Evolutionary conservation across 2,888 invertebrate species (phyloP), one percentile per base, ranked within the genome.

Genomic region (Druceiella hillmani): DNA sequence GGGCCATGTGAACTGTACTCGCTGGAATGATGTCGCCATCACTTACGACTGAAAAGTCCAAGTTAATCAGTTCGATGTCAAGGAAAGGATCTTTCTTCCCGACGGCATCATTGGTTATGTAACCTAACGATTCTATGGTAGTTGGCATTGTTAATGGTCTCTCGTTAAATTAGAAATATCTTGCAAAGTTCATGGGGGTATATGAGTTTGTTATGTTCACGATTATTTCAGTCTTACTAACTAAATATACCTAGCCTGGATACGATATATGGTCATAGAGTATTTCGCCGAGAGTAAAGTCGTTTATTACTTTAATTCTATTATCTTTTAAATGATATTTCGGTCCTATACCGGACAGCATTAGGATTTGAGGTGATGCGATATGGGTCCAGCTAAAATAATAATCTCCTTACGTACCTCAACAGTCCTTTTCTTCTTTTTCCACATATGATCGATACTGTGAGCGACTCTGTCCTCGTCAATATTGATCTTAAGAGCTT

Each of bases 341-440:
- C 0, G 64, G 65, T 1, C 68, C 68, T 5, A 68, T 52, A 1
- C 87, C 87, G 2, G 86, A 86, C 2, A 90, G 58, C 82, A 89
- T 83, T 12, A 91, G 65, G 3, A 91, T 54, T 56, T 90, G 88
- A 0, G 90, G 86, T 0, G 85, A 81, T 55, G 83, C 83, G 40
- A n/a, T n/a, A 91, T 78, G 2, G 87, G 71, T 0, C 90, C 90
- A 1, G 83, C 84, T 6, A 81, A 78, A 4, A 89, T 52, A 33
- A 90, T 80, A 0, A 90, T 78, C 56, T 86, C 86, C n/a, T n/a
- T n/a, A n/a, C n/a, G n/a, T n/a, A n/a, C n/a, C n/a, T n/a, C n/a
- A n/a, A n/a, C n/a, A n/a, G n/a, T n/a, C n/a, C n/a, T n/a, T n/a
- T n/a, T n/a, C n/a, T n/a, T n/a, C n/a, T n/a, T n/a, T n/a, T n/a